Conservation (phyloP, 1,140 invertebrate genomes). For the Orchestia grillus region DNA sequence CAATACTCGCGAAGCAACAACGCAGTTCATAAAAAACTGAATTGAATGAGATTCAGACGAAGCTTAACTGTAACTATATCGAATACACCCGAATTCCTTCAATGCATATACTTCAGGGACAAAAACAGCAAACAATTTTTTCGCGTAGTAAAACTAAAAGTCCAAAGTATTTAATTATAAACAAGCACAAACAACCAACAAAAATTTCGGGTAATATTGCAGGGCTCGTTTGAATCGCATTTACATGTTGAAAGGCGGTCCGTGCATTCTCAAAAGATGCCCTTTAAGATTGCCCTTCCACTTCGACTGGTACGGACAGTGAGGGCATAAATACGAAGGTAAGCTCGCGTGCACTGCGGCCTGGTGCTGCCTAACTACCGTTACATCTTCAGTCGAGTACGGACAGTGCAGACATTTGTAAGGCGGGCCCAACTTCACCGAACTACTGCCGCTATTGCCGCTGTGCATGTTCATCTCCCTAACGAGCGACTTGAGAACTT, state of each 20-base stretch:
- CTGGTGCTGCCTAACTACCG: conserved; percentile 12
- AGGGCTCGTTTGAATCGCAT: background rate
- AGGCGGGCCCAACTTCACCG: background rate
- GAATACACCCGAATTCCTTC: background rate
- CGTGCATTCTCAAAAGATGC: conserved; percentile 59
- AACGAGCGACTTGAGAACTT: conserved; percentile 11
- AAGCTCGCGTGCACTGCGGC: background rate
- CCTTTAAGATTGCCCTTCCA: conserved; percentile 66
- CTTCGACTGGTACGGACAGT: conserved; percentile 62
- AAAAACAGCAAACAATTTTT: background rate
- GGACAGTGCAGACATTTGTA: conserved; percentile 27
- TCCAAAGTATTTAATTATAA: background rate
- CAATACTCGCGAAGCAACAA: background rate
- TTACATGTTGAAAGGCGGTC: background rate
- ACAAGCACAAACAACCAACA: background rate
- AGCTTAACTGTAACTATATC: background rate
- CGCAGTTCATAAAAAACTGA: background rate
- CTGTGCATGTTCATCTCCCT: background rate
- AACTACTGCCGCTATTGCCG: background rate
- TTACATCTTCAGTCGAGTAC: background rate
- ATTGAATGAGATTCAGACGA: background rate
- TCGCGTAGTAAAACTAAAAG: background rate
- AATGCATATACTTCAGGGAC: background rate
- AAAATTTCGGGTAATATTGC: background rate
- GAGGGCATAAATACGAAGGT: background rate